phyloP scores from a whole-genome alignment of 2,797 vertebrate species.

The Brotula barbata region DNA sequence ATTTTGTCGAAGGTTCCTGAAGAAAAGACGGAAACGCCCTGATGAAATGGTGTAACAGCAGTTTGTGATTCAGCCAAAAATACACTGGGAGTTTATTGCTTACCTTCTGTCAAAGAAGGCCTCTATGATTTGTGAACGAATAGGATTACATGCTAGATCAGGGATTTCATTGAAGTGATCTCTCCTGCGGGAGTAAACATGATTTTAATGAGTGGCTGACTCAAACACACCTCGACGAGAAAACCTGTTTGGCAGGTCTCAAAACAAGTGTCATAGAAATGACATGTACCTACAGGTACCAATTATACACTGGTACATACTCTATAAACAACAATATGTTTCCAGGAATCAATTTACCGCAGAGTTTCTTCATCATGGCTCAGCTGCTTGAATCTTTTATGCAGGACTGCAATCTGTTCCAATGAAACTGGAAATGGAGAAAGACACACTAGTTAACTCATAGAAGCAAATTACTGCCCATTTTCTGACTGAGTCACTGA shows the following conservation, averaged over 20 bases:
- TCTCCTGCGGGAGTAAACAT: constrained; percentile 71
- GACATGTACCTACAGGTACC: too few species aligned
- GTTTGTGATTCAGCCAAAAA: constrained; percentile 3
- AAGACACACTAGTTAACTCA: neutral
- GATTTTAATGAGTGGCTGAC: constrained; percentile 14
- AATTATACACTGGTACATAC: too few species aligned
- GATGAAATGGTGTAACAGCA: too few species aligned
- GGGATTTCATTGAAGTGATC: constrained; percentile 84
- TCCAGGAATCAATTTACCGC: constrained; percentile 71
- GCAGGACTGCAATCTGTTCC: constrained; percentile 89
- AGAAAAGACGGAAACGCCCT: too few species aligned
- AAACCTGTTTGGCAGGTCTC: constrained; percentile 50
- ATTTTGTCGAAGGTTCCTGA: constrained; percentile 85
- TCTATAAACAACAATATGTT: neutral
- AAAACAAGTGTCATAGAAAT: neutral
- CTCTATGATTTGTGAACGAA: constrained; percentile 86
- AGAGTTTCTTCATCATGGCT: constrained; percentile 86
- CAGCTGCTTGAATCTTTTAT: constrained; percentile 90
- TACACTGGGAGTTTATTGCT: too few species aligned
- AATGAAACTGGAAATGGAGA: constrained; percentile 82
- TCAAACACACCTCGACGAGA: neutral
- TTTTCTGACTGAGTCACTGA: too few species aligned
- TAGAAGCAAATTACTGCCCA: neutral
- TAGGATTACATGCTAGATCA: constrained; percentile 90
- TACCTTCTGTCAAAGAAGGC: constrained; percentile 94